These are phyloP conservation scores for Euthynnus affinis DNA, from an alignment of 2,797 vertebrate genomes.

Conservation along the genomic window DNA sequence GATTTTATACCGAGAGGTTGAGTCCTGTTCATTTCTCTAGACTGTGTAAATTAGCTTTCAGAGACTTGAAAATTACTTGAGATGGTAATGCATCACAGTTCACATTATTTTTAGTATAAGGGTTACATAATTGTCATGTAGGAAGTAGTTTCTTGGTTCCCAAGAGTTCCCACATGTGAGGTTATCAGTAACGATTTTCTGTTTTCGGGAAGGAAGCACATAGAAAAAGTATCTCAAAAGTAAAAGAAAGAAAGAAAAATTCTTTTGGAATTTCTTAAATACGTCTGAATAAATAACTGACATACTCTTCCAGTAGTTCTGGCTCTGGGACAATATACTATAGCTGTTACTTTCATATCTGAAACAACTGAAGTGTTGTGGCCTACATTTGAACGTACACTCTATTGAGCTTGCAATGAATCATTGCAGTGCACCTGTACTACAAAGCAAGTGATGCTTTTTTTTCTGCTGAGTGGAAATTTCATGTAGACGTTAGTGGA, in stretches of 20 bases:
- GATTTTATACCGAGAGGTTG: no score
- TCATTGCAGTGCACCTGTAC: not conserved
- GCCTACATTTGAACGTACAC: conserved; percentile 28
- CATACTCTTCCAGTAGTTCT: not conserved
- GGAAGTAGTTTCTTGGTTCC: not conserved
- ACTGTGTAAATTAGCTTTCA: no score
- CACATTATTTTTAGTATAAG: no score
- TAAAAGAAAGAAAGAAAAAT: not conserved
- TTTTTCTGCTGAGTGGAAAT: conserved; percentile 42
- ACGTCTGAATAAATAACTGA: not conserved
- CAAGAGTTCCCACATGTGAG: not conserved
- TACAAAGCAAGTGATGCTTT: conserved; percentile 6
- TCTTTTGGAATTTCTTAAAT: not conserved
- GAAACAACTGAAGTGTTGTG: conserved; percentile 1
- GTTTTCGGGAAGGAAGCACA: not conserved
- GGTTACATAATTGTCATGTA: no score
- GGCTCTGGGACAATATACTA: not conserved
- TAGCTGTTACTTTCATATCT: not conserved
- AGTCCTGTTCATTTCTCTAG: no score
- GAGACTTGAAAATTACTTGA: no score
- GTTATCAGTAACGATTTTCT: not conserved
- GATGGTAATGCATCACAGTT: no score
- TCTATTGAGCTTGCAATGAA: not conserved
- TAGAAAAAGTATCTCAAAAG: not conserved
- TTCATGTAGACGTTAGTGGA: conserved; percentile 7